Base-by-base conservation (phyloP, 2,113 vertebrate genomes). In the Thalassarche chlororhynchos region DNA sequence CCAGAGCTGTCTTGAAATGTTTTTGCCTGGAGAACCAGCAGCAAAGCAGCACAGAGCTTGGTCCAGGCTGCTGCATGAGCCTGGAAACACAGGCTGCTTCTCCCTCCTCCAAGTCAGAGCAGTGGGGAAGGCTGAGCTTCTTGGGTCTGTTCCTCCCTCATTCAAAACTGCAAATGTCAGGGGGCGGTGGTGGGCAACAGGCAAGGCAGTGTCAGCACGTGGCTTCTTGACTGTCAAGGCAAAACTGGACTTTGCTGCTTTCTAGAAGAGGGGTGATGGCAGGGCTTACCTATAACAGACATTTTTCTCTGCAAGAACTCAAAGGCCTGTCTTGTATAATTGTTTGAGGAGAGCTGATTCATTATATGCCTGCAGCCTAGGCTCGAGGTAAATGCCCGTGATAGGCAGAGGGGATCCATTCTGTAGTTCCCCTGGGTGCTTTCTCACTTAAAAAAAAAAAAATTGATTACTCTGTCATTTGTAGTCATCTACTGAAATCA, bases 321-420 rank as follows among this genome's bases (percentile, higher is more conserved):
- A 29, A 65, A 77, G 24, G 6, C 3, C 14, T 47, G 5, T 28
- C 69, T 68, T 58, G 17, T 32, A 2, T 69, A 66, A 36, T 40
- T 57, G 4, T 57, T 84, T 38, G 42, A 91, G 29, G 24, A 77
- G 36, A 47, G 26, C 17, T 64, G 36, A 60, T 51, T 89, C 12
- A 31, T 44, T 68, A 31, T 14, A n/a, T 3, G 13, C 26, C 24
- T 69, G 57, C 21, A 69, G 44, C 31, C 44, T 83, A 18, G 34
- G 40, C 40, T 88, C 0, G 0, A 69, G 21, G n/a, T 58, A 32
- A 71, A 65, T 28, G 19, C 7, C 36, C 0, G 0, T 44, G 38
- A 20, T 11, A 62, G 17, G 14, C 38, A 51, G 79, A 72, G 25
- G 21, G 7, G 28, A 83, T 83, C 19, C 21, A 12, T 74, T 61